Evolutionary conservation across 2,888 invertebrate genomes (phyloP).

Genomic region (Cyrtodaria siliqua): DNA sequence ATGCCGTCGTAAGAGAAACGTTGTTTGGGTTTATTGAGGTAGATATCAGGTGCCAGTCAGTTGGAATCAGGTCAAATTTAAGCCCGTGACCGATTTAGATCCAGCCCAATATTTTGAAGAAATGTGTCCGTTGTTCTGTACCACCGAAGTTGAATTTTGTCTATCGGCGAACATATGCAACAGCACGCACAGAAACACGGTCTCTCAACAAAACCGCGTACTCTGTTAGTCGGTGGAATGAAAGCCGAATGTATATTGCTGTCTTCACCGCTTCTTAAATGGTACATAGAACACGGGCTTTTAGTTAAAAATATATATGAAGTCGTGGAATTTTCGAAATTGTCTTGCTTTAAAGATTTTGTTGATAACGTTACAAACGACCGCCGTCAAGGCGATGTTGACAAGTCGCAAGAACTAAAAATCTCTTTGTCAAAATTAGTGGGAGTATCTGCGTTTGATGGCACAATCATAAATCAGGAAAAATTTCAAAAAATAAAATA

Average conservation of each 20-base stretch:
- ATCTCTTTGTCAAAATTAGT: no score
- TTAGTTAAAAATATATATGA: conserved; percentile 23
- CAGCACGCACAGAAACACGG: not conserved
- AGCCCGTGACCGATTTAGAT: conserved; percentile 2
- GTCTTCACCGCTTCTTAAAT: conserved; percentile 30
- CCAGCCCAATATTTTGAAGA: conserved; percentile 27
- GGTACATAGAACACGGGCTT: conserved; percentile 42
- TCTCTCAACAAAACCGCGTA: conserved; percentile 8
- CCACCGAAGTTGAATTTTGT: conserved; percentile 15
- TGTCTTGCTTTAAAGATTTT: conserved; percentile 26
- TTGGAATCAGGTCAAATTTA: conserved; percentile 10
- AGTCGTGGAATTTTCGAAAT: conserved; percentile 27
- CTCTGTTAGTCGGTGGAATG: conserved; percentile 24
- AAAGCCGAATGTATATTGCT: conserved; percentile 26
- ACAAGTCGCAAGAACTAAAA: conserved; percentile 26
- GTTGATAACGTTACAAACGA: conserved; percentile 10
- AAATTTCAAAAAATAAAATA: no score
- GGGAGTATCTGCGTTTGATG: no score
- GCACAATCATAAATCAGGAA: no score
- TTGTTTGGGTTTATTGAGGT: conserved; percentile 33
- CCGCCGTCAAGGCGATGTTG: conserved; percentile 20
- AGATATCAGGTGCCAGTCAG: conserved; percentile 24
- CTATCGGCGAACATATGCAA: conserved; percentile 38
- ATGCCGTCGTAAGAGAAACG: conserved; percentile 6
- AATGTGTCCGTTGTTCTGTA: conserved; percentile 31